Percentiles rank a stretch among this genome's conserved stretches.
Evolutionary conservation across 2,888 invertebrate species (phyloP).

Genomic region (Dorcus parallelipipedus): DNA sequence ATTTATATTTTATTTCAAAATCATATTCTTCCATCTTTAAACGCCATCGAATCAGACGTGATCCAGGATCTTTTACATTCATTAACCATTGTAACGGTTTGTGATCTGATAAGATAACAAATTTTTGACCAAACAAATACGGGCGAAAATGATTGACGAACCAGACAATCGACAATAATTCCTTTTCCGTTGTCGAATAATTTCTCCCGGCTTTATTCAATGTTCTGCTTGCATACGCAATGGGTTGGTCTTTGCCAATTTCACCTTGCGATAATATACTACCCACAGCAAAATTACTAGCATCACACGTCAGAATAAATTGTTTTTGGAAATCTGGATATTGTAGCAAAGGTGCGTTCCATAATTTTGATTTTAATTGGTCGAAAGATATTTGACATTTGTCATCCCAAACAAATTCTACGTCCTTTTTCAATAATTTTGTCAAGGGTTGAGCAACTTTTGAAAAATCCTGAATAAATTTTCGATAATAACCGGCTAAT

Average conservation of each 20-base stretch:
- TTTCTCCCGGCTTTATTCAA: conserved; percentile 36
- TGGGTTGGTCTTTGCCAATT: conserved; percentile 31
- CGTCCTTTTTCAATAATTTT: too few species aligned
- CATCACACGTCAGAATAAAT: too few species aligned
- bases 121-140: conserved; percentile 40
- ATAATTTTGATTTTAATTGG: too few species aligned
- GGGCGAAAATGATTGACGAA: conserved; percentile 37
- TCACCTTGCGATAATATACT: too few species aligned
- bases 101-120: conserved; percentile 39
- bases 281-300: too few species aligned
- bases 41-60: conserved; percentile 33
- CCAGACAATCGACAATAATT: conserved; percentile 41
- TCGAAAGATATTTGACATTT: too few species aligned
- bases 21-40: conserved; percentile 35
- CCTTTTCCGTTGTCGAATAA: conserved; percentile 40
- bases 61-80: conserved; percentile 33
- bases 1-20: conserved; percentile 35
- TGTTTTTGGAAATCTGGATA: too few species aligned
- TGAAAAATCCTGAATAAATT: too few species aligned
- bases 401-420: too few species aligned
- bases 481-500: too few species aligned
- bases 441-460: too few species aligned
- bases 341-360: too few species aligned
- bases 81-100: conserved; percentile 37
- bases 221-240: conserved; percentile 38